Evolutionary conservation across 2,797 vertebrate species (phyloP), one percentile per base, ranked within the genome.

Genomic region (Mormyrus proboscirostris): DNA sequence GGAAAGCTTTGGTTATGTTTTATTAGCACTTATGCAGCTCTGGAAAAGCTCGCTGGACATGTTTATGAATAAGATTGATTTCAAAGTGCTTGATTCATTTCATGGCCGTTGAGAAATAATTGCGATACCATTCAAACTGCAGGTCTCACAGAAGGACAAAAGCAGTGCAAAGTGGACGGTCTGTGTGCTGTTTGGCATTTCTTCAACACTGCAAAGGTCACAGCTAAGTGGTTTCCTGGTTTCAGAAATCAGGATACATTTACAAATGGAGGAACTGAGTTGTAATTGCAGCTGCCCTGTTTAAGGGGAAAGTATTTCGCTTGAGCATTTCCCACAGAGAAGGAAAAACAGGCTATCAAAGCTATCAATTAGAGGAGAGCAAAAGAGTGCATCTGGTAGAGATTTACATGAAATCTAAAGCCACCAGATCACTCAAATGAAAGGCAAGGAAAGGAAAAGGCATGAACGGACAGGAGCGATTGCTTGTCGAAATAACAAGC

Each of bases 291-390:
- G 29, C 29, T 82, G 62, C 88, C 22, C 65, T 57, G 85, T 87
- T 87, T 88, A 88, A 88, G 88, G 12, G 88, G 19, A 55, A 88
- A 88, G 88, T n/a, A 50, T 55, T 85, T 57, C 22, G 83, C 85
- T 22, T n/a, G 29, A 76, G 82, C 25, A 38, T 85, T 86, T 86
- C 83, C 88, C 59, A 65, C 44, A 8, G 22, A 85, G 10, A 57
- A 41, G 57, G 14, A 69, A 51, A 86, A 89, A 33, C 76, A 14
- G 5, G 6, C 7, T 33, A 51, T 25, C 25, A 85, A 55, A 87
- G 69, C 84, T 76, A 29, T 87, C 83, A 86, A 85, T 65, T 84
- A 89, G 79, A 62, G 51, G 38, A 79, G 16, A 16, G 50, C 73
- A 82, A 88, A 79, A 19, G 51, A 57, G 51, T 51, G 69, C 49